These are phyloP conservation scores for Bujurquina vittata DNA, from an alignment of 2,113 vertebrate genomes.

Conservation along the genomic window DNA sequence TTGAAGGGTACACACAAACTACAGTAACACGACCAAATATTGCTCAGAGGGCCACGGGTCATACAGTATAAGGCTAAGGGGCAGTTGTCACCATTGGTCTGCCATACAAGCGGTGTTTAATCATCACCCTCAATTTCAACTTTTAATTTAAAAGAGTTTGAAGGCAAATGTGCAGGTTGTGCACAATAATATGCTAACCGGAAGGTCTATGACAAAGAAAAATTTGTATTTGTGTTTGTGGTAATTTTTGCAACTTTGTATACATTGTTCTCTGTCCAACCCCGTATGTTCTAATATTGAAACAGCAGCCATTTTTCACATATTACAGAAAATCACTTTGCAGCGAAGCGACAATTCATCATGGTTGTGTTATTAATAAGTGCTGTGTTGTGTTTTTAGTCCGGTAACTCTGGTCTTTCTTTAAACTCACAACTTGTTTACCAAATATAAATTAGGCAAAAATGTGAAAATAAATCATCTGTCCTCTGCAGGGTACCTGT, in stretches of 20 bases:
- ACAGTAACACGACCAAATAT: background rate
- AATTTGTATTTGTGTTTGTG: background rate
- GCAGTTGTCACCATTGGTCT: background rate
- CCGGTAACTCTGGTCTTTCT: too few relatives aligned
- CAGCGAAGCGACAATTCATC: background rate
- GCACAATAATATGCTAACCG: background rate
- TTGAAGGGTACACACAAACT: background rate
- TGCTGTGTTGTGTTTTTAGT: background rate
- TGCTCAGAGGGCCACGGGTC: background rate
- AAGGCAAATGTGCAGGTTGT: background rate
- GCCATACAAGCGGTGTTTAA: background rate
- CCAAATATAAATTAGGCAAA: background rate
- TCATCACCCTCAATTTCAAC: background rate
- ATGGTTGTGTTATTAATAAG: background rate
- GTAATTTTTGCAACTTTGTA: background rate
- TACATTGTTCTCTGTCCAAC: background rate
- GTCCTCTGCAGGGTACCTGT: slow-evolving; percentile 66
- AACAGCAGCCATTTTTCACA: background rate
- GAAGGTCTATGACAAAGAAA: background rate
- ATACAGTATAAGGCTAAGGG: background rate
- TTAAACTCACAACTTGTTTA: background rate
- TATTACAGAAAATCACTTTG: background rate
- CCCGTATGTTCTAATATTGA: background rate
- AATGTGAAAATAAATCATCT: background rate
- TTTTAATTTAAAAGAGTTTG: background rate